Percentiles rank a stretch among this genome's conserved stretches.
Evolutionary conservation across 2,888 invertebrate species (phyloP).

Genomic region (Xestia sexstrigata): DNA sequence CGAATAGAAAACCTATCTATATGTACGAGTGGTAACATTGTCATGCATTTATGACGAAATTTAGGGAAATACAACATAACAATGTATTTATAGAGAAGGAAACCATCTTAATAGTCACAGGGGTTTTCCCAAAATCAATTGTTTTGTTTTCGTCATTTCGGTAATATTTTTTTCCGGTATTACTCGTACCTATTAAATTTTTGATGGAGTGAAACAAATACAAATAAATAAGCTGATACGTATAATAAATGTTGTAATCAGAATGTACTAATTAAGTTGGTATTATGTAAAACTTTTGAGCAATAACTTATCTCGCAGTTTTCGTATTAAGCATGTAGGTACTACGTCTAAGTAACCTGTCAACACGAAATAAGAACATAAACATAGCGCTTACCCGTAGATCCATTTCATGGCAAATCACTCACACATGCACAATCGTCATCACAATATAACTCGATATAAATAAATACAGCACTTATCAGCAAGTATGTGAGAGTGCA

Average conservation of each 20-base stretch:
- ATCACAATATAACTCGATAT: constrained; percentile 66
- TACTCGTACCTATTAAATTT: constrained; percentile 2
- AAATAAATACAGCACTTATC: constrained; percentile 62
- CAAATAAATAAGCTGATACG: neutral
- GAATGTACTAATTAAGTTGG: constrained; percentile 7
- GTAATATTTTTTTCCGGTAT: constrained; percentile 35
- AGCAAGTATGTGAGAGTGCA: constrained; percentile 50
- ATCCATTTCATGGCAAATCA: constrained; percentile 82
- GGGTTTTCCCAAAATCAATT: constrained; percentile 39
- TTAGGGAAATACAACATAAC: neutral
- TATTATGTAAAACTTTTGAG: neutral
- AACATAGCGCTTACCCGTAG: constrained; percentile 77
- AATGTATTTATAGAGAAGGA: constrained; percentile 1
- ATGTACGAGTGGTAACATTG: neutral
- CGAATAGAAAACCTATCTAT: too few relatives aligned
- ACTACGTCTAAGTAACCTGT: neutral
- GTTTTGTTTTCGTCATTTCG: constrained; percentile 6
- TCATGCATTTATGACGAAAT: constrained; percentile 2
- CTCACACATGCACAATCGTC: constrained; percentile 72
- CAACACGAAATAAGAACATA: constrained; percentile 9
- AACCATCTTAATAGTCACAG: constrained; percentile 5
- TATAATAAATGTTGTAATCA: constrained; percentile 19
- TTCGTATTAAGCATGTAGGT: neutral
- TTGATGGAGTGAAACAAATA: neutral
- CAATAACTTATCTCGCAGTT: constrained; percentile 22